These are phyloP conservation scores for Sebastes variabilis DNA, from an alignment of 2,797 vertebrate genomes.

Conservation along the genomic window DNA sequence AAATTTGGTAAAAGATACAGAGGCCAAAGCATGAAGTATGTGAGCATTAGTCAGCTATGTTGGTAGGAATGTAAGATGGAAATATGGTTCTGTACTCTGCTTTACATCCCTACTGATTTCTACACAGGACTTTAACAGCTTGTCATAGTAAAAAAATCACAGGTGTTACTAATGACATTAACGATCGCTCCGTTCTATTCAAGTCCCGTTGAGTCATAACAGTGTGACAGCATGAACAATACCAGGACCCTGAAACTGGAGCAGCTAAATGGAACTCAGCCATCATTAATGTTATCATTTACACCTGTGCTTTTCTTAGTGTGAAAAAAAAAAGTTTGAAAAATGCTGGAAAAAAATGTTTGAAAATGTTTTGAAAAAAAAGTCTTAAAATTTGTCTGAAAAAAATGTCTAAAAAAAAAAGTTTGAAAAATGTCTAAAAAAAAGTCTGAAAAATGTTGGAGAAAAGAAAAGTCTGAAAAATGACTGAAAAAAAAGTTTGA, in stretches of 20 bases:
- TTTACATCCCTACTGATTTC: not conserved
- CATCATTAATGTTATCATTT: not conserved
- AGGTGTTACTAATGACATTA: not conserved
- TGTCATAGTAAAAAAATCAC: not conserved
- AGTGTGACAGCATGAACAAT: not conserved
- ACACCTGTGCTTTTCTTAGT: not conserved
- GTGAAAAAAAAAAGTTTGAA: not conserved
- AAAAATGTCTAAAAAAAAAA: no score
- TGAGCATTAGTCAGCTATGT: not conserved
- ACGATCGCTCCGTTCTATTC: not conserved
- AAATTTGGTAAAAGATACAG: constrained; percentile 10
- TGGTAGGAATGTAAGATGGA: not conserved
- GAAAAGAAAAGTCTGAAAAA: no score
- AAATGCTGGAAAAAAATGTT: no score
- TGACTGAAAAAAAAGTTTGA: no score
- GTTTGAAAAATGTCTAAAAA: no score
- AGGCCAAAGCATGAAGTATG: not conserved
- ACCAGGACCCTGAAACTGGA: not conserved
- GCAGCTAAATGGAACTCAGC: not conserved
- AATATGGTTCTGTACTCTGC: not conserved
- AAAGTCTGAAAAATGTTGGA: no score
- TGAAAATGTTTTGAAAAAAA: not conserved
- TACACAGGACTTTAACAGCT: not conserved
- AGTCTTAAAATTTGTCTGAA: no score
- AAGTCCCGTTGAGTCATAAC: not conserved